Evolutionary conservation across 92 coral and sea anemone genomes (phyloP).

Genomic region (Porites rus): DNA sequence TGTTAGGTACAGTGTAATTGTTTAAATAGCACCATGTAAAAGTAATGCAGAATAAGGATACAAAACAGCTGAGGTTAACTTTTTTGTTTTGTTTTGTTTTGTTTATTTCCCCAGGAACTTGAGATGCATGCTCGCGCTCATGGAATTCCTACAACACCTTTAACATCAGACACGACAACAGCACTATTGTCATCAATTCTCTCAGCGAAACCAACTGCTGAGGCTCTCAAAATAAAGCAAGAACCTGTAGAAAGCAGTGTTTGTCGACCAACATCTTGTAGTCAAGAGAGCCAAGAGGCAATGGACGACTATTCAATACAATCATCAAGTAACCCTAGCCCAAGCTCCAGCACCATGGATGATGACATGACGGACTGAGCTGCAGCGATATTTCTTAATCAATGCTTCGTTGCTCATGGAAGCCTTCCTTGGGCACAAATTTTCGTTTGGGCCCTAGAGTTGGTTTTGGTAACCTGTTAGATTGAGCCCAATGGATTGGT

Average conservation of each 20-base stretch:
- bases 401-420: not conserved
- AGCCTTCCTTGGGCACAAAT: slow-evolving; percentile 3
- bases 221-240: slow-evolving; percentile 66
- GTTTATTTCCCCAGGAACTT: slow-evolving; percentile 69
- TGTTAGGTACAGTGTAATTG: too few relatives aligned
- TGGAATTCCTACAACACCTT: slow-evolving; percentile 96
- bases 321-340: slow-evolving; percentile 87
- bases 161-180: slow-evolving; percentile 93
- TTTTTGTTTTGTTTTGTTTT: not conserved
- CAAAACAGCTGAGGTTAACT: not conserved
- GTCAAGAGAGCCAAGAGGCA: slow-evolving; percentile 70
- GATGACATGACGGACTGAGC: slow-evolving; percentile 70
- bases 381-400: not conserved
- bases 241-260: slow-evolving; percentile 67
- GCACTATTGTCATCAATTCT: slow-evolving; percentile 88
- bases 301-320: slow-evolving; percentile 80
- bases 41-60: too few relatives aligned
- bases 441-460: slow-evolving; percentile 6
- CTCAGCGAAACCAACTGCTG: slow-evolving; percentile 54
- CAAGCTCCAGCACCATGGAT: slow-evolving; percentile 78
- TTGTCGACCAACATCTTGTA: slow-evolving; percentile 18
- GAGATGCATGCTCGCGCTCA: slow-evolving; percentile 99
- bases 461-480: slow-evolving; percentile 7
- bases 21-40: too few relatives aligned
- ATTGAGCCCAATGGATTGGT: not conserved